Base-by-base conservation (phyloP, 2,888 invertebrate genomes). In the Lordiphosa andalusiaca region DNA sequence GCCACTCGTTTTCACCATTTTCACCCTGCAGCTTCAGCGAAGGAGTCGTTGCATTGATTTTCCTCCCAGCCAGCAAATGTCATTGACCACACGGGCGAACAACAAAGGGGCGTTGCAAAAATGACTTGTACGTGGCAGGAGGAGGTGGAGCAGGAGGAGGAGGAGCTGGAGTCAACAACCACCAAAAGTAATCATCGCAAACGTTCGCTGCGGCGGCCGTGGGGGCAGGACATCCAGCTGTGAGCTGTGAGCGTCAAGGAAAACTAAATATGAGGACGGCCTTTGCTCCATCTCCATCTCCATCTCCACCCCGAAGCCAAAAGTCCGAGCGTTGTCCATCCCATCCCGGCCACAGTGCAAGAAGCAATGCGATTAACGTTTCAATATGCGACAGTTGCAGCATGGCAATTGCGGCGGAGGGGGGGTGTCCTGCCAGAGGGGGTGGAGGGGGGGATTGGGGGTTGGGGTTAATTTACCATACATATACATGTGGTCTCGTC, bases 111-210 rank as follows among this genome's bases (percentile, higher is more conserved):
- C 78, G 82, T 77, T 69, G 64, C 64, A 35, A 19, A 50, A 13
- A 39, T 39, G 23, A 50, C 19, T 44, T 12, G 42, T 44, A 9
- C 9, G 10, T n/a, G 21, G 37, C 9, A 16, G 16, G 16, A 16
- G 16, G 16, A 16, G 16, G 37, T 7, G 37, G 3, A 12, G 4
- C 12, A 6, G 13, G 13, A 6, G 21, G 35, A 9, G 44, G 47
- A 44, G 13, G 36, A 10, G 39, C 63, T 41, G 33, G 58, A 71
- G 64, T 63, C 69, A 77, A 67, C 82, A 76, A 76, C 76, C 76
- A 76, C 76, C 74, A 77, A 76, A 77, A 81, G 76, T 77, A 77
- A 77, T 77, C 76, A 77, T 77, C 71, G 78, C 75, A 71, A 77
- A 70, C 71, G 78, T 67, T 63, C 53, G 70, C 40, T 42, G 61